Percentiles rank a stretch among this genome's conserved stretches.
These are phyloP conservation scores for Drosophila paulistorum DNA, from an alignment of 1,140 invertebrate genomes.

Conservation along the genomic window DNA sequence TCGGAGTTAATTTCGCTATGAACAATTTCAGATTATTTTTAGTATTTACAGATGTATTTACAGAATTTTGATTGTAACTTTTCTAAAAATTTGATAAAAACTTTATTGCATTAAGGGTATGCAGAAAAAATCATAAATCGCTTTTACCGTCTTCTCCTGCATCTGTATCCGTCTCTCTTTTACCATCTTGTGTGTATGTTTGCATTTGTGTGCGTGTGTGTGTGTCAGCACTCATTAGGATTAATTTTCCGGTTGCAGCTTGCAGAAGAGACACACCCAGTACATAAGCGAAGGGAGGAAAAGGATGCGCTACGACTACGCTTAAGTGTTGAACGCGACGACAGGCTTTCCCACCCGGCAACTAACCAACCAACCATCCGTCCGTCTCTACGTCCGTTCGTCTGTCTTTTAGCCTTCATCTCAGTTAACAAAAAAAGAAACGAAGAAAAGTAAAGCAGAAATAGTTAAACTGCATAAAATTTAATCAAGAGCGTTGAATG, in stretches of 20 bases:
- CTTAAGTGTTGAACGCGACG: conserved; percentile 63
- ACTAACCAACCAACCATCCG: conserved; percentile 1
- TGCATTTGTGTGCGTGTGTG: conserved; percentile 37
- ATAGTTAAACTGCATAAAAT: conserved; percentile 81
- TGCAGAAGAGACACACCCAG: conserved; percentile 48
- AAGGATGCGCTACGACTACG: conserved; percentile 23
- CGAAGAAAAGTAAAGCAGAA: conserved; percentile 43
- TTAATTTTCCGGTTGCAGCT: conserved; percentile 80
- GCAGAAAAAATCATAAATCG: conserved; percentile 69
- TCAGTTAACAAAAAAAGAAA: conserved; percentile 5
- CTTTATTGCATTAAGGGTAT: conserved; percentile 14
- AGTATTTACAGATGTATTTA: too few relatives aligned
- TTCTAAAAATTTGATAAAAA: neutral
- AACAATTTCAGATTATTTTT: too few relatives aligned
- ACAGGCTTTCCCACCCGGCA: neutral
- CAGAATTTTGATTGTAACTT: too few relatives aligned
- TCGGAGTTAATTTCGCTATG: too few relatives aligned
- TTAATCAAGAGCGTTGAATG: conserved; percentile 81
- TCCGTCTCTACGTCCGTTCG: conserved; percentile 9
- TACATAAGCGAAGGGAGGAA: conserved; percentile 10
- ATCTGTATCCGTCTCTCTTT: conserved; percentile 50
- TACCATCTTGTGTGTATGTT: neutral
- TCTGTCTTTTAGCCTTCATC: conserved; percentile 60
- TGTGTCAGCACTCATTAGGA: conserved; percentile 79
- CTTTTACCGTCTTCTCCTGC: conserved; percentile 54